These are phyloP conservation scores for Orthosia gothica DNA, from an alignment of 2,888 invertebrate species.

Conservation along the genomic window DNA sequence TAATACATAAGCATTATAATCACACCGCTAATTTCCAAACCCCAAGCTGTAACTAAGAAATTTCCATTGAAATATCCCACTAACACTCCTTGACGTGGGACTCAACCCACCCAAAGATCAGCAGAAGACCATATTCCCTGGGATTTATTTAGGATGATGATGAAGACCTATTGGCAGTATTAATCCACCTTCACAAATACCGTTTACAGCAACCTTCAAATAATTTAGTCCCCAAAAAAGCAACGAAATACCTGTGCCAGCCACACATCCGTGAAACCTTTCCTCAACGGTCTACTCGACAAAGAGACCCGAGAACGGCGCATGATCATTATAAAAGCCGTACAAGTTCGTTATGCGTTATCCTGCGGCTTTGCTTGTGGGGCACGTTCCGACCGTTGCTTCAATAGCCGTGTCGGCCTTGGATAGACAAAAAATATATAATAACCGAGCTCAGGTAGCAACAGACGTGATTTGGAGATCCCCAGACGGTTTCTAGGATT, in stretches of 20 bases:
- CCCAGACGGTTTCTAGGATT: conserved; percentile 51
- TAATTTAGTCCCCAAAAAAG: background rate
- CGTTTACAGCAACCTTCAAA: background rate
- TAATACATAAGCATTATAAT: too few relatives aligned
- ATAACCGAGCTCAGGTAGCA: conserved; percentile 77
- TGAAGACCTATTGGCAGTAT: background rate
- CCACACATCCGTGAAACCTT: conserved; percentile 23
- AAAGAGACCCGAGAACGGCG: conserved; percentile 50
- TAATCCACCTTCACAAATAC: background rate
- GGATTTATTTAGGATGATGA: background rate
- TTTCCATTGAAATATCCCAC: too few relatives aligned
- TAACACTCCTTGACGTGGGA: too few relatives aligned
- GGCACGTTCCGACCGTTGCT: conserved; percentile 68
- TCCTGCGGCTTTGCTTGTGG: conserved; percentile 58
- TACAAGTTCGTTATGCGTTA: conserved; percentile 71
- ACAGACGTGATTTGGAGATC: conserved; percentile 76
- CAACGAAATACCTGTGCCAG: background rate
- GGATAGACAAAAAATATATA: conserved; percentile 69
- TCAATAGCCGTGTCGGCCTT: conserved; percentile 74
- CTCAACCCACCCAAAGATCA: too few relatives aligned
- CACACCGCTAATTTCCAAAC: too few relatives aligned
- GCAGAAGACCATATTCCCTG: too few relatives aligned
- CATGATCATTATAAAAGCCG: conserved; percentile 58
- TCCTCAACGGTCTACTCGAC: conserved; percentile 17
- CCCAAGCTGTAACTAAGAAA: too few relatives aligned